Percentiles rank a stretch among this genome's conserved stretches.
phyloP scores from a whole-genome alignment of 2,888 invertebrate genomes.

The Agonopterix arenella region DNA sequence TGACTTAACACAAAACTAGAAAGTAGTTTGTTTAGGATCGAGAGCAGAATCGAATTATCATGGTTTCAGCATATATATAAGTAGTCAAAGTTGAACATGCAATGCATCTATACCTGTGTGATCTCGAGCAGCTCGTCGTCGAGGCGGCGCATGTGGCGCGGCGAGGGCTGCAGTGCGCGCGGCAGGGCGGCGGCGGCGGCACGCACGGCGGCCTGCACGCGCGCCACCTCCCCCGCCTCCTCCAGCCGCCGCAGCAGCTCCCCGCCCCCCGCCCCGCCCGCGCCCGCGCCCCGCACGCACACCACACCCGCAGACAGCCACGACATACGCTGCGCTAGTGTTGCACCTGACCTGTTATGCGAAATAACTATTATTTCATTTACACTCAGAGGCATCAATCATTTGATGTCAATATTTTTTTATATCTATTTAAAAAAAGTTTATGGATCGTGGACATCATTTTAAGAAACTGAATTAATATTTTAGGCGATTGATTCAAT shows the following conservation, averaged over 20 bases:
- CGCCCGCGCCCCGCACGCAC: slow-evolving; percentile 92
- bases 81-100: too few relatives aligned
- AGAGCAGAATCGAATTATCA: too few relatives aligned
- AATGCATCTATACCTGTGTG: slow-evolving; percentile 90
- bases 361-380: neutral
- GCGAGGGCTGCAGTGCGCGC: slow-evolving; percentile 78
- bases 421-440: too few relatives aligned
- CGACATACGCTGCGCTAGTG: slow-evolving; percentile 88
- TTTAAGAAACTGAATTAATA: too few relatives aligned
- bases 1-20: too few relatives aligned
- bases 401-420: too few relatives aligned
- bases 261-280: slow-evolving; percentile 79
- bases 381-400: too few relatives aligned
- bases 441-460: too few relatives aligned
- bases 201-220: slow-evolving; percentile 86
- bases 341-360: slow-evolving; percentile 76
- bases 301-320: slow-evolving; percentile 96
- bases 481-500: too few relatives aligned
- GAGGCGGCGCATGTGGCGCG: slow-evolving; percentile 81
- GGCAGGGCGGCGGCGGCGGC: slow-evolving; percentile 48
- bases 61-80: too few relatives aligned
- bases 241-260: slow-evolving; percentile 81
- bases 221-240: slow-evolving; percentile 94
- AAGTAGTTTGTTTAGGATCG: too few relatives aligned
- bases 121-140: slow-evolving; percentile 91